A percentile compares a stretch with the other conserved stretches of the same genome.
Evolutionary conservation across 2,113 vertebrate species (phyloP).

Genomic region (Plotosus lineatus): DNA sequence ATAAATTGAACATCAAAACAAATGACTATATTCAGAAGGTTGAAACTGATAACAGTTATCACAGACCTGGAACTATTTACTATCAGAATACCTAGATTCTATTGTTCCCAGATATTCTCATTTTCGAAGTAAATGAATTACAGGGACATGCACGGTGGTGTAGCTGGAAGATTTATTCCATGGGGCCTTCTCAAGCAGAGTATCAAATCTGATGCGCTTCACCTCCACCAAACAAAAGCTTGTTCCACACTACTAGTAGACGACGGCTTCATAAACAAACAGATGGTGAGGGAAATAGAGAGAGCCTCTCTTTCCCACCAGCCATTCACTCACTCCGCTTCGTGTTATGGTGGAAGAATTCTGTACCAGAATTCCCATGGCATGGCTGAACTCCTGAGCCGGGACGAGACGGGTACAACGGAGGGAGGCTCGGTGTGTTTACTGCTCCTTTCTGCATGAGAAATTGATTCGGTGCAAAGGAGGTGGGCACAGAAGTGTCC

Average conservation of each 20-base stretch:
- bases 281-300: constrained; percentile 43
- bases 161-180: constrained; percentile 24
- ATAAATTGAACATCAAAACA: not conserved
- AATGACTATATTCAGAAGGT: not conserved
- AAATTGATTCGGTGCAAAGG: constrained; percentile 37
- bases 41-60: not conserved
- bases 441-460: constrained; percentile 33
- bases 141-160: not conserved
- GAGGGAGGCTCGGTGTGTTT: constrained; percentile 26
- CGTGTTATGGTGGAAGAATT: constrained; percentile 9
- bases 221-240: constrained; percentile 19
- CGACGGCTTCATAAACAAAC: constrained; percentile 43
- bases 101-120: too few relatives aligned
- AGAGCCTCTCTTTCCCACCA: not conserved
- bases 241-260: constrained; percentile 46
- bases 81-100: not conserved
- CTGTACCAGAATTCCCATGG: constrained; percentile 26
- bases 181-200: not conserved
- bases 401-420: constrained; percentile 25
- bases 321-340: not conserved
- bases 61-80: not conserved
- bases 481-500: constrained; percentile 1
- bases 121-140: not conserved
- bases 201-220: not conserved
- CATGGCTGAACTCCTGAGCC: constrained; percentile 17